Evolutionary conservation across 2,888 invertebrate species (phyloP), one percentile per base, ranked within the genome.

Genomic region (Tachina fera): DNA sequence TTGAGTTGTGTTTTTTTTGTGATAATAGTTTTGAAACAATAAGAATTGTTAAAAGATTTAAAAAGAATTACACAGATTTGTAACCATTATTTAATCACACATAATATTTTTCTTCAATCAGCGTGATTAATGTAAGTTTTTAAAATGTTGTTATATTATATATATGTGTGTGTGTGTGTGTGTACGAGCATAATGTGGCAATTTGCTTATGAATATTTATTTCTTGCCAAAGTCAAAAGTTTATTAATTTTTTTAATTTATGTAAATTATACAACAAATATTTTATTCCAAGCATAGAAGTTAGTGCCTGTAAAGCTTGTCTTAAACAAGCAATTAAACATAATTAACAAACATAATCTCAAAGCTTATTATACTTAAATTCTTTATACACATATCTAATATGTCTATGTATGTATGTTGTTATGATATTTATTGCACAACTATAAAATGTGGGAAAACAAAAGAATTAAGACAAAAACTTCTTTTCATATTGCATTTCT

Each of bases 201-300:
- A 67, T 61, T 78, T 49, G 43, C 63, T 63, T 65, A 83, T 83
- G 43, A 83, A 83, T 71, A 71, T 81, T 74, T 74, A 67, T 74
- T 51, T 43, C 11, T 53, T 31, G 45, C 19, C 8, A 13, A 6
- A 61, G 16, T 63, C 22, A 79, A 65, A 31, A 79, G 47, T 58
- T 70, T 65, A 10, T 71, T 31, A 31, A 6, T 65, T 13, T 45
- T 43, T 47, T 14, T 74, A 60, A 74, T 81, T 80, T 80, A 74
- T 74, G 68, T 16, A 60, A 81, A 81, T 80, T 74, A 51, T 51
- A 11, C 51, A 67, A 67, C 16, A 67, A 13, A 49, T 6, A 8
- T 51, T 49, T 22, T 16, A 13, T 71, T 31, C 39, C 31, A 16
- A 14, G 9, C 39, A 1, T 45, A 78, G 13, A 49, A 76, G 13